Base-by-base conservation (phyloP, 2,888 invertebrate genomes). In the Helicoverpa assulta region DNA sequence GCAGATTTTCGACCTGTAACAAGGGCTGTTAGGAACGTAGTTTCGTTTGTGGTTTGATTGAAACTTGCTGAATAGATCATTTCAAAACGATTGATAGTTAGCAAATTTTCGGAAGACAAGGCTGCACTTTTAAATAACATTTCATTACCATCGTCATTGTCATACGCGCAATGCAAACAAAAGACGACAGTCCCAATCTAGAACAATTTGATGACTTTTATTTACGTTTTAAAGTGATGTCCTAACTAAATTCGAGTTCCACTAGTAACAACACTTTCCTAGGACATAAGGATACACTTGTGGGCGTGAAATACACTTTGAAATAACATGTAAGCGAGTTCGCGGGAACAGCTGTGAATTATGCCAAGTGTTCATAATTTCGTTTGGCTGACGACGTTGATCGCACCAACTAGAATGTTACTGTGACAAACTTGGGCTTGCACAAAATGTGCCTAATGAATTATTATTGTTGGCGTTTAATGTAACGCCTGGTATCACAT, bases 271-370 rank as follows among this genome's bases (percentile, higher is more conserved):
- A 2, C 7, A 56, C 63, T 68, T 67, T 78, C 59, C 59, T 51
- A 74, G 67, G 70, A 76, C 76, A 67, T 57, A 56, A 78, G 71
- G 53, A 77, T 80, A 73, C 80, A 81, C 81, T 82, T 81, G 81
- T 78, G 81, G 80, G 81, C 78, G 73, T 81, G 76, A 84, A 85
- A 82, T 82, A 82, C 80, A 81, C 76, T 85, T 84, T 81, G 83
- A 80, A 84, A 83, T 85, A 85, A 84, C 84, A 85, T 83, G 85
- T 82, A 82, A 78, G 81, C 78, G 69, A 82, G 75, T 85, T 84
- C 59, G 77, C 66, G 67, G 80, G 69, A 84, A 83, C 87, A 87
- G 86, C 84, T 89, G 88, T 76, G 83, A 81, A 83, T 86, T 86
- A 87, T 85, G 70, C 76, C 78, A 77, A 82, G 80, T 79, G 75